phyloP scores from a whole-genome alignment of 2,888 invertebrate genomes.

The Harpalus rufipes region DNA sequence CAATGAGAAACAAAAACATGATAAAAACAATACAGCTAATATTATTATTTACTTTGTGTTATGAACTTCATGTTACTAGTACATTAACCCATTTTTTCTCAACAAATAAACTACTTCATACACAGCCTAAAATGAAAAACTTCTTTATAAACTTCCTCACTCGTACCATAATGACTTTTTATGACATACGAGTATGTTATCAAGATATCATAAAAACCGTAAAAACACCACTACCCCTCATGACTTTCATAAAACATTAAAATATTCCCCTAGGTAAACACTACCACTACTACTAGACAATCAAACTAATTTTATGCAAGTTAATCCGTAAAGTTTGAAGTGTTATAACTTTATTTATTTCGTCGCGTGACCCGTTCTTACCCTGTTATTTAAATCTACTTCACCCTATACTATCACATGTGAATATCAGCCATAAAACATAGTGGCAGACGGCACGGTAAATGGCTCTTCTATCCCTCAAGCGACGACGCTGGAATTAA shows the following conservation, averaged over 20 bases:
- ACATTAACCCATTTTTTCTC: neutral
- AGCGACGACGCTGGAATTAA: too few relatives aligned
- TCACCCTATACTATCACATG: slow-evolving; percentile 53
- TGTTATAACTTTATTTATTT: slow-evolving; percentile 57
- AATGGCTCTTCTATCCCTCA: too few relatives aligned
- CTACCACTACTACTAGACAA: slow-evolving; percentile 3
- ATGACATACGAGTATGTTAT: neutral
- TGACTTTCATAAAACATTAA: slow-evolving; percentile 36
- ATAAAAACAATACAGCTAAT: neutral
- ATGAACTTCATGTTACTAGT: neutral
- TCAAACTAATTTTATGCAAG: slow-evolving; percentile 46
- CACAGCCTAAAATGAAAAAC: neutral
- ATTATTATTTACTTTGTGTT: neutral
- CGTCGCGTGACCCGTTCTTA: slow-evolving; percentile 53
- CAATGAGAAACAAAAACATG: too few relatives aligned
- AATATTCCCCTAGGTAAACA: slow-evolving; percentile 26
- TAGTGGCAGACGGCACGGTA: slow-evolving; percentile 46
- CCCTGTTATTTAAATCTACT: slow-evolving; percentile 63
- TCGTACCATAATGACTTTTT: neutral
- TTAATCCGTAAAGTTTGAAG: slow-evolving; percentile 50
- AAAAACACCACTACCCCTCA: neutral
- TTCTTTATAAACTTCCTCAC: neutral
- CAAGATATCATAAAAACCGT: neutral
- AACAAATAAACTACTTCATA: neutral
- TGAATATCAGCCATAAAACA: slow-evolving; percentile 62